Evolutionary conservation across 1,140 invertebrate genomes (phyloP).

Genomic region (Teleopsis dalmanni): DNA sequence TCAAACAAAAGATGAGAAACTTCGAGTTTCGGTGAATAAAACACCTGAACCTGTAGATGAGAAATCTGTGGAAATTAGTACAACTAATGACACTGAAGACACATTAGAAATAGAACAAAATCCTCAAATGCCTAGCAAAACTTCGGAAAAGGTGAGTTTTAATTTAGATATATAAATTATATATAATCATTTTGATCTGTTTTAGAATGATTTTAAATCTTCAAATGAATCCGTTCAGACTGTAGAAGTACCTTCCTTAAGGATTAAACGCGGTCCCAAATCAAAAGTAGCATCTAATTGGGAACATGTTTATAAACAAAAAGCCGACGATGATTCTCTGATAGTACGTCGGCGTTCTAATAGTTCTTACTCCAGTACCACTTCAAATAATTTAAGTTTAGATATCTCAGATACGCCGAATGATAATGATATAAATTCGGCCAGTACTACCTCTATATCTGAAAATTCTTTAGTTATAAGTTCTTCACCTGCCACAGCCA

Average conservation of each 20-base stretch:
- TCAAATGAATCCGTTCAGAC: too few relatives aligned
- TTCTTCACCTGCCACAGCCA: not conserved
- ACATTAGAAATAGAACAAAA: too few relatives aligned
- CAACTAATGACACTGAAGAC: too few relatives aligned
- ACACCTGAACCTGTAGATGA: too few relatives aligned
- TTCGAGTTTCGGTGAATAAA: too few relatives aligned
- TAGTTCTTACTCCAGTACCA: constrained; percentile 70
- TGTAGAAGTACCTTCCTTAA: not conserved
- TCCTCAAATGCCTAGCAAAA: too few relatives aligned
- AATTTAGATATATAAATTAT: not conserved
- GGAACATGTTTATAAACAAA: constrained; percentile 51
- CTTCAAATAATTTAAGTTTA: constrained; percentile 47
- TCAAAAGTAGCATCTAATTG: constrained; percentile 48
- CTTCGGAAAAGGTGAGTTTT: constrained; percentile 1
- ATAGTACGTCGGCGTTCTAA: constrained; percentile 73
- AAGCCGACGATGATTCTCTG: constrained; percentile 62
- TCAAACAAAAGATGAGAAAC: too few relatives aligned
- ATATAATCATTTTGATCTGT: not conserved
- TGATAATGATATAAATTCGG: too few relatives aligned
- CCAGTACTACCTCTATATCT: constrained; percentile 46
- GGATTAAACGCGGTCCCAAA: constrained; percentile 43
- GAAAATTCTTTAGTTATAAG: constrained; percentile 16
- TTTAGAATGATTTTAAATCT: not conserved
- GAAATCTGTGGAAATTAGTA: too few relatives aligned
- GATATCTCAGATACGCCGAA: constrained; percentile 18